These are phyloP conservation scores for Anhinga rufa DNA, from an alignment of 2,113 vertebrate species.

Conservation along the genomic window DNA sequence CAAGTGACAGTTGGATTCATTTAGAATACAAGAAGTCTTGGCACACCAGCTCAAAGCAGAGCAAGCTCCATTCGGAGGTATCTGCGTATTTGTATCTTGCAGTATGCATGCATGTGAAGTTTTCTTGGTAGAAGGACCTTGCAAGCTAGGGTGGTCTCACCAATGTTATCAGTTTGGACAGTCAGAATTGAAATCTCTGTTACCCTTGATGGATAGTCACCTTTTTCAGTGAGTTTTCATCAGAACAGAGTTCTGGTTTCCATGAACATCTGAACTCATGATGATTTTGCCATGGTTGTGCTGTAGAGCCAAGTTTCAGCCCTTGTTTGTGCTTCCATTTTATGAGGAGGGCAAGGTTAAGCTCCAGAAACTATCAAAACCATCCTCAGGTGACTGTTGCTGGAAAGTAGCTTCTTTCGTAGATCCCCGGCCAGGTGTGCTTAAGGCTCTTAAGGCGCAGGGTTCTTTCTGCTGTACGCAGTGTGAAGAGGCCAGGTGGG, in stretches of 20 bases:
- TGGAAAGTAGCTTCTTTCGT: neutral
- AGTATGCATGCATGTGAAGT: too few relatives aligned
- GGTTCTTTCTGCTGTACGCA: too few relatives aligned
- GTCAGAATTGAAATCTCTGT: neutral
- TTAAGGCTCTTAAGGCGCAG: rapidly evolving
- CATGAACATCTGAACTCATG: neutral
- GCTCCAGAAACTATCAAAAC: neutral
- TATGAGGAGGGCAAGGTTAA: neutral
- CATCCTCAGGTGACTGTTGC: neutral
- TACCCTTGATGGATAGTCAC: neutral
- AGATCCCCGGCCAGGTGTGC: neutral
- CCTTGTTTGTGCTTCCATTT: neutral
- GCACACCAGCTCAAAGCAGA: neutral
- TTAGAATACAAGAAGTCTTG: too few relatives aligned
- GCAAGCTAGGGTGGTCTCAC: neutral
- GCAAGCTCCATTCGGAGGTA: rapidly evolving
- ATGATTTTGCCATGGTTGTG: neutral
- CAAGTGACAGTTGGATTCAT: too few relatives aligned
- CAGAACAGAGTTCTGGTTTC: neutral
- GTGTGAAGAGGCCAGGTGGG: too few relatives aligned
- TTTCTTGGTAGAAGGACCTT: neutral
- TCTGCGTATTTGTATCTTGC: rapidly evolving
- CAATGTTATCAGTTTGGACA: too few relatives aligned
- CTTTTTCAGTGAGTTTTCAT: neutral
- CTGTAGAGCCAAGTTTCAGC: neutral